Conservation (phyloP, 2,797 vertebrate genomes). For the Myotis myotis region DNA sequence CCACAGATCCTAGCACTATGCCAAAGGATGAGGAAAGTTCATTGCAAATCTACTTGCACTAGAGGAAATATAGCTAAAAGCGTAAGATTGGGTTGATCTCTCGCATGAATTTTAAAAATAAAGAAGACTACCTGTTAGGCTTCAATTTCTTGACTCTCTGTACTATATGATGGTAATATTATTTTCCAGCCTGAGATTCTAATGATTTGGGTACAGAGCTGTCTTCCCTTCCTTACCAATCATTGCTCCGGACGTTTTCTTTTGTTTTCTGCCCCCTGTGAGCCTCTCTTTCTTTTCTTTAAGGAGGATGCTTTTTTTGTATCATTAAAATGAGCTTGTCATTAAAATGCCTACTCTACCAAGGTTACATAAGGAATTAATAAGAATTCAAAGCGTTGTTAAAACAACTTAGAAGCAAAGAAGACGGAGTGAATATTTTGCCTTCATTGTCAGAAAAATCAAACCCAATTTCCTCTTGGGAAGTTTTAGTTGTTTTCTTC, state of each 20-base stretch:
- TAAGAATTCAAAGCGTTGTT: slow-evolving; percentile 21
- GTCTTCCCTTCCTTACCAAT: background rate
- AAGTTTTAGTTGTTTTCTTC: background rate
- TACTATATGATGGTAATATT: background rate
- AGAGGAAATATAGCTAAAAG: slow-evolving; percentile 31
- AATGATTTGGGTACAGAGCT: background rate
- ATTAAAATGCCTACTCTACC: slow-evolving; percentile 34
- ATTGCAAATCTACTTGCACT: background rate
- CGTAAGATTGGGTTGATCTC: background rate
- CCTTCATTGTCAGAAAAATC: background rate
- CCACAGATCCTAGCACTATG: background rate
- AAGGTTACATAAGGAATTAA: slow-evolving; percentile 55
- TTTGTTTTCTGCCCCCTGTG: background rate
- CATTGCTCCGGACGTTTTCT: background rate
- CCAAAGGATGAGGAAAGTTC: background rate
- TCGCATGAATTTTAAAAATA: slow-evolving; percentile 34
- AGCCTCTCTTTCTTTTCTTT: background rate
- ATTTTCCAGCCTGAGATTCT: background rate
- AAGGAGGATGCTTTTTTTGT: background rate
- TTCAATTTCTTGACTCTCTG: slow-evolving; percentile 22
- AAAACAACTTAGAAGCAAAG: slow-evolving; percentile 38
- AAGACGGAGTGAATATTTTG: background rate
- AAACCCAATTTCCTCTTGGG: slow-evolving; percentile 10
- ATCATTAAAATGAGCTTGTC: slow-evolving; percentile 39
- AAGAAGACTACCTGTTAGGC: background rate